Base-by-base conservation (phyloP, 2,797 vertebrate genomes). In the Urophycis tenuis region DNA sequence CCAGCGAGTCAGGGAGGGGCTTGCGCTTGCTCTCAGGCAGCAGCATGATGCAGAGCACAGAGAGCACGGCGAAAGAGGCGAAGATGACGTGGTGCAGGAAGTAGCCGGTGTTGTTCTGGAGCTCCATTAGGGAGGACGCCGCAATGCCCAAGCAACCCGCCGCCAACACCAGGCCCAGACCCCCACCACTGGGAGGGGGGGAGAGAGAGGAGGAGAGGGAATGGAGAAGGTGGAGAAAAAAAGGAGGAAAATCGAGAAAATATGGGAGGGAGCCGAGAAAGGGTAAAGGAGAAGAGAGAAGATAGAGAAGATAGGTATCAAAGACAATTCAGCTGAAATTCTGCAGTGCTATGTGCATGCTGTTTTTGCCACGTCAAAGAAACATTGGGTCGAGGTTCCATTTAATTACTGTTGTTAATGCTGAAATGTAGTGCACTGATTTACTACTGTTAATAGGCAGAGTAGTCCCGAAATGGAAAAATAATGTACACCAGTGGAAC, bases 31-130 rank as follows among this genome's bases (percentile, higher is more conserved):
- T 97, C 87, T 96, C 95, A 0, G 95, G 95, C 41, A 97, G 92
- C 1, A 95, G 87, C 93, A 97, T 95, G 80, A 96, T 89, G 79
- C 94, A 94, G 71, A 95, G 93, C 45, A 96, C 94, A 0, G 94
- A 92, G 2, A 97, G 94, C 79, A 97, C 89, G 3, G 95, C 92
- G 6, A 96, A 96, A 69, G 96, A 95, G 35, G 95, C 87, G 0
- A 97, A 95, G 77, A 96, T 84, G n/a, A 95, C 89, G 0, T 96
- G 95, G 86, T 95, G 95, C 77, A 97, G 92, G 90, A 97, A 96
- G 91, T 95, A 95, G 64, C 95, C 94, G 0, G 82, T 81, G 74
- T 91, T 95, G 80, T 94, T 93, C 74, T 94, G 95, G 60, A 96
- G 91, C 86, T 95, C 93, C 79, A 95, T 93, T 77, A 98, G 86